These are phyloP conservation scores for Podilymbus podiceps DNA, from an alignment of 2,113 vertebrate genomes.

Conservation along the genomic window DNA sequence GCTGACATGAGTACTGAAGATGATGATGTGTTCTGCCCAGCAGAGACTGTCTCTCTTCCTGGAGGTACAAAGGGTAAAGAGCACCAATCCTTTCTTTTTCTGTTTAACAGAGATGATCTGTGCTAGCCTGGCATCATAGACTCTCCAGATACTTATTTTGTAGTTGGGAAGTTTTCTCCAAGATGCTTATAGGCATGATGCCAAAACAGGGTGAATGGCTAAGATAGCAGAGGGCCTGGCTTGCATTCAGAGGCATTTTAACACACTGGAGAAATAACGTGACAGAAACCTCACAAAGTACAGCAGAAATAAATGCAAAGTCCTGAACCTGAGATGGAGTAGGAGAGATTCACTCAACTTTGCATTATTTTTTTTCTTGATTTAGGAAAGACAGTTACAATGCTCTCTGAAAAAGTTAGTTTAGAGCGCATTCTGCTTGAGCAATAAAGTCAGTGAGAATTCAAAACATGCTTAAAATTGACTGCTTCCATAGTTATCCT, in stretches of 20 bases:
- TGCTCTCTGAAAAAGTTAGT: background rate
- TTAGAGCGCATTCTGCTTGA: background rate
- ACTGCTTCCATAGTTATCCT: background rate
- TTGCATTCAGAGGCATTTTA: background rate
- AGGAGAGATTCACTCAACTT: background rate
- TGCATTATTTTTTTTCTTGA: background rate
- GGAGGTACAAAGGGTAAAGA: background rate
- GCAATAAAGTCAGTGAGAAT: background rate
- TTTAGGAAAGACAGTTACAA: background rate
- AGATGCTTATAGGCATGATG: background rate
- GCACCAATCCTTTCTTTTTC: background rate
- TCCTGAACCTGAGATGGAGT: background rate
- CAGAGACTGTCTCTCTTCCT: background rate
- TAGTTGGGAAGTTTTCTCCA: background rate
- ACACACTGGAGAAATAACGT: background rate
- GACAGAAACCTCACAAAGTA: background rate
- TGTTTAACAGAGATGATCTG: background rate
- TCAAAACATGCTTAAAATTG: background rate
- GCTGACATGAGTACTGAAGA: background rate
- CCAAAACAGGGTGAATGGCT: background rate
- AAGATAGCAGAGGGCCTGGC: background rate
- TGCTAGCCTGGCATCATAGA: background rate
- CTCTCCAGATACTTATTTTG: background rate
- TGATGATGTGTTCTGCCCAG: fast-evolving
- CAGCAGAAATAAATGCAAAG: background rate